A percentile compares a stretch with the other conserved stretches of the same genome.
Evolutionary conservation across 2,888 invertebrate species (phyloP).

Genomic region (Melieria picta): DNA sequence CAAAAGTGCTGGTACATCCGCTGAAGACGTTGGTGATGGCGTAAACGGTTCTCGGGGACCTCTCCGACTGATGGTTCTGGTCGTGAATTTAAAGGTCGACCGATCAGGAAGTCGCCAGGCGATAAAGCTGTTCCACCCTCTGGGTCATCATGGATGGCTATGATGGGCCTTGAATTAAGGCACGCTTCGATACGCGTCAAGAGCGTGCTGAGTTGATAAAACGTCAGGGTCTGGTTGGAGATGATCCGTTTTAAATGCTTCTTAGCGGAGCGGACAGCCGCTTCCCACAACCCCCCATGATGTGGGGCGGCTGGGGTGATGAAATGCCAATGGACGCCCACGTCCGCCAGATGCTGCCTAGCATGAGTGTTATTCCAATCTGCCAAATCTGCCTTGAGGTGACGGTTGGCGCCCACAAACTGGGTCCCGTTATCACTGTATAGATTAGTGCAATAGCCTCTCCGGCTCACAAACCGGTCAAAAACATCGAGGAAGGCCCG

Average conservation of each 20-base stretch:
- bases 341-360: too few relatives aligned
- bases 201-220: slow-evolving; percentile 29
- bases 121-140: slow-evolving; percentile 36
- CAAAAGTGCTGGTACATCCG: slow-evolving; percentile 18
- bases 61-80: too few relatives aligned
- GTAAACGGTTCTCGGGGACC: slow-evolving; percentile 30
- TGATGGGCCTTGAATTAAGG: slow-evolving; percentile 28
- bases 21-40: slow-evolving; percentile 7
- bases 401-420: slow-evolving; percentile 27
- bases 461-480: slow-evolving; percentile 7
- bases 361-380: neutral
- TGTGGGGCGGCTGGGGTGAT: slow-evolving; percentile 4
- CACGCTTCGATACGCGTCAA: slow-evolving; percentile 27
- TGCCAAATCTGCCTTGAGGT: neutral
- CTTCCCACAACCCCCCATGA: slow-evolving; percentile 9
- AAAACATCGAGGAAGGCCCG: slow-evolving; percentile 28
- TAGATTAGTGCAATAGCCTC: neutral
- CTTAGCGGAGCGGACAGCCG: slow-evolving; percentile 28
- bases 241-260: slow-evolving; percentile 29
- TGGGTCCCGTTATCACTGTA: slow-evolving; percentile 11
- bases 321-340: slow-evolving; percentile 9
- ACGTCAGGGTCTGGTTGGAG: slow-evolving; percentile 23
- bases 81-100: slow-evolving; percentile 24
- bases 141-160: slow-evolving; percentile 33
- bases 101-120: slow-evolving; percentile 38